A percentile compares a stretch with the other conserved stretches of the same genome.
Conservation (phyloP, 2,113 vertebrate species). For the Meles meles region DNA sequence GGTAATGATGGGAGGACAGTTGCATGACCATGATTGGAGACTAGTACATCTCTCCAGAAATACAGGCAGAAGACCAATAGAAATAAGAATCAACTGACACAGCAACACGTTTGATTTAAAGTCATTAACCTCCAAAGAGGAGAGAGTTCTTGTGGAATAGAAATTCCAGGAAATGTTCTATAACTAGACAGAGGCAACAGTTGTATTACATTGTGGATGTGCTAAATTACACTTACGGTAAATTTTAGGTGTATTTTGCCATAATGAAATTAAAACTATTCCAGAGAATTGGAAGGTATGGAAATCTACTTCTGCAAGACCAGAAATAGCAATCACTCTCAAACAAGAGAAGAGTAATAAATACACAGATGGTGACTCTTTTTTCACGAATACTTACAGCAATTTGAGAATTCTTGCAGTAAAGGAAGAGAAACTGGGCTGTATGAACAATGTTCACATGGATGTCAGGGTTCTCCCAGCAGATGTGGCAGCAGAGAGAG, state of each 20-base stretch:
- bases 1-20: background rate
- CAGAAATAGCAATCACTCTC: background rate
- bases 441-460: background rate
- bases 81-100: background rate
- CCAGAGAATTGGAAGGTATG: background rate
- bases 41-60: background rate
- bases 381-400: background rate
- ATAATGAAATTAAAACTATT: background rate
- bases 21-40: background rate
- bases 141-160: background rate
- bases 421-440: background rate
- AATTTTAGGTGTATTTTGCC: background rate
- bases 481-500: background rate
- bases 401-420: background rate
- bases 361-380: background rate
- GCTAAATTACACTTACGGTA: background rate
- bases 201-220: background rate
- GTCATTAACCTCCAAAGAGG: background rate
- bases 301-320: background rate
- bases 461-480: background rate
- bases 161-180: background rate
- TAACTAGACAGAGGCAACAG: background rate
- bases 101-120: background rate
- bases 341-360: background rate
- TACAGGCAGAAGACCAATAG: background rate